Evolutionary conservation across 2,797 vertebrate species (phyloP).

Genomic region (Acanthurus lineatus): DNA sequence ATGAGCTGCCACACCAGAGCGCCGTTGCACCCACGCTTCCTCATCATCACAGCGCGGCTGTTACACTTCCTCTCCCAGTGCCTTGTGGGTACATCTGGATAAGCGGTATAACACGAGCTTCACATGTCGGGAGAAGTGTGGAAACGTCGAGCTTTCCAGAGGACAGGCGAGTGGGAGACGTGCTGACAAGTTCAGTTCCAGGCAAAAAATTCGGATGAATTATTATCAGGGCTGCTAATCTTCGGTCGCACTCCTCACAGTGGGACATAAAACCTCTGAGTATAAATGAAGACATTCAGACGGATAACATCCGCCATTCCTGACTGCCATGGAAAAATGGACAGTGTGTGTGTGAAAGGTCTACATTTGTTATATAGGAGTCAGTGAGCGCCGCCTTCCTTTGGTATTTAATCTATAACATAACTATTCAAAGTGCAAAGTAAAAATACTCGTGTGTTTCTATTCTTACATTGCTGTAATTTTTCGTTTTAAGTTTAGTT

Average conservation of each 20-base stretch:
- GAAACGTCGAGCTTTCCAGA: slow-evolving; percentile 68
- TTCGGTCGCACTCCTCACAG: slow-evolving; percentile 53
- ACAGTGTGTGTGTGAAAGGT: slow-evolving; percentile 1
- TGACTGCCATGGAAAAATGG: slow-evolving; percentile 12
- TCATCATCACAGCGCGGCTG: slow-evolving; percentile 59
- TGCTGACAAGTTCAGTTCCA: slow-evolving; percentile 72
- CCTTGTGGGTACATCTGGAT: slow-evolving; percentile 78
- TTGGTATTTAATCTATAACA: not conserved
- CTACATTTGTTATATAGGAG: slow-evolving; percentile 11
- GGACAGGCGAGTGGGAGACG: slow-evolving; percentile 17
- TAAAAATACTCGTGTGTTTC: not conserved
- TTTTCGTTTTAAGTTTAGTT: not conserved
- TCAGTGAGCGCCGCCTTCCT: not conserved
- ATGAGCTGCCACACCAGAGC: slow-evolving; percentile 53
- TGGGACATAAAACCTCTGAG: slow-evolving; percentile 43
- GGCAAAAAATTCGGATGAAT: slow-evolving; percentile 63
- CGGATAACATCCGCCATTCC: slow-evolving; percentile 29
- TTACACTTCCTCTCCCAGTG: slow-evolving; percentile 70
- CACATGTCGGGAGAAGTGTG: slow-evolving; percentile 51
- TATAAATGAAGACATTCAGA: slow-evolving; percentile 57
- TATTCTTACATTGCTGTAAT: not conserved
- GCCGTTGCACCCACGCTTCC: slow-evolving; percentile 62
- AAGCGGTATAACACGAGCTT: slow-evolving; percentile 62
- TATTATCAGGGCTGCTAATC: slow-evolving; percentile 53
- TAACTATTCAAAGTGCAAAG: not conserved